Conservation (phyloP, 1,140 invertebrate genomes). For the Eufriesea mexicana region DNA sequence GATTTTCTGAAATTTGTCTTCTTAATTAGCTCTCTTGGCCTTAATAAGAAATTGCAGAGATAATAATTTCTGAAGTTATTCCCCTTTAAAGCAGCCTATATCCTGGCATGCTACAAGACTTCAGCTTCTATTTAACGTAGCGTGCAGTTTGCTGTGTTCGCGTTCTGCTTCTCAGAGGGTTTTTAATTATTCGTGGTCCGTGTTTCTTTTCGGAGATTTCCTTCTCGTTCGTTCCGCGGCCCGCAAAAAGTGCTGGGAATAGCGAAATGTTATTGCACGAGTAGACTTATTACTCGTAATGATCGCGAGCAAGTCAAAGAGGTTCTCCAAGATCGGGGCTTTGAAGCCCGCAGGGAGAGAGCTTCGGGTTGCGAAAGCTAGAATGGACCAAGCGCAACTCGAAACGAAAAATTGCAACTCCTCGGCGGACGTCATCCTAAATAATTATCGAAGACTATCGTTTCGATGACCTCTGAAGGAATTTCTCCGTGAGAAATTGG, state of each 20-base stretch:
- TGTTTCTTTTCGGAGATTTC: not conserved
- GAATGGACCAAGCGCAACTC: not conserved
- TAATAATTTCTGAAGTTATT: not conserved
- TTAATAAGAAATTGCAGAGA: not conserved
- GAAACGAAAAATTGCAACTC: not conserved
- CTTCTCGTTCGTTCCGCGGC: not conserved
- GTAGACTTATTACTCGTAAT: not conserved
- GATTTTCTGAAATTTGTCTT: not conserved
- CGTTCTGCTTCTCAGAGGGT: not conserved
- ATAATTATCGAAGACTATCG: no score
- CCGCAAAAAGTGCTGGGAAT: not conserved
- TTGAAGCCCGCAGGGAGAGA: not conserved
- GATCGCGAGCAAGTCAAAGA: not conserved
- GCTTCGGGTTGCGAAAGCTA: not conserved
- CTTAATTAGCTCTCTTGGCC: not conserved
- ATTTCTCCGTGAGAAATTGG: no score
- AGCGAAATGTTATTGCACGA: not conserved
- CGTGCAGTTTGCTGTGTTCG: not conserved
- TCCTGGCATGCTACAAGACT: not conserved
- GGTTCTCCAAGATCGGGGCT: not conserved
- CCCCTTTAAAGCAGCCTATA: not conserved
- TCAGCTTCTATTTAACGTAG: not conserved
- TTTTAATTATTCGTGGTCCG: constrained; percentile 7
- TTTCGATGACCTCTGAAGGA: no score
- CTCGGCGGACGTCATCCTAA: no score